Evolutionary conservation across 2,797 vertebrate genomes (phyloP).

Genomic region (Octomys mimax): DNA sequence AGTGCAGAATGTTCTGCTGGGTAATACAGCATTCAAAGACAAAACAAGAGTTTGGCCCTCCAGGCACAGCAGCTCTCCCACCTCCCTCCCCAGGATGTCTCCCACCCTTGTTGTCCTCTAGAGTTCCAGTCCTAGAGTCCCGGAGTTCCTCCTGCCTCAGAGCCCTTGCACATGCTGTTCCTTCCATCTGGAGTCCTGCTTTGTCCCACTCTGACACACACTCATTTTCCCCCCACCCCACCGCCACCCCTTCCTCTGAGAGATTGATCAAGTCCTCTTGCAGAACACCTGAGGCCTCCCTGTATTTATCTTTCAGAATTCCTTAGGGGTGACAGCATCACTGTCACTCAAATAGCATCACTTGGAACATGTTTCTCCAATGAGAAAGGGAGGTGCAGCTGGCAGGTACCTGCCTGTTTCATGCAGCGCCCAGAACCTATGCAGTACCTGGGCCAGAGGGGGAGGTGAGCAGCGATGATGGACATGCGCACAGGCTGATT

Average conservation of each 20-base stretch:
- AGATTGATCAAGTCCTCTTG: neutral
- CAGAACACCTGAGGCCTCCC: neutral
- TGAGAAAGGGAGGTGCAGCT: neutral
- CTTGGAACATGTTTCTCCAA: neutral
- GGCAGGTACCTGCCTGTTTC: neutral
- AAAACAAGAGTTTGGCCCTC: neutral
- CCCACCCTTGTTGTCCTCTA: neutral
- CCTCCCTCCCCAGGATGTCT: neutral
- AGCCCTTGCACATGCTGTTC: neutral
- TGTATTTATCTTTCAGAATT: neutral
- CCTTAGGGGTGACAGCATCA: neutral
- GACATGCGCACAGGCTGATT: neutral
- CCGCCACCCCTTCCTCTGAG: neutral
- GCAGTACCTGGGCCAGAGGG: too few species aligned
- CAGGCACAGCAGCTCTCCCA: neutral
- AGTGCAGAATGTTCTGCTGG: neutral
- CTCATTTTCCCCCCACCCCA: neutral
- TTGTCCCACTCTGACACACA: neutral
- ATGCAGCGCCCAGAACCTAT: neutral
- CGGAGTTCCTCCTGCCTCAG: neutral
- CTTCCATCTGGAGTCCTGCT: neutral
- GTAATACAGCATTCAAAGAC: neutral
- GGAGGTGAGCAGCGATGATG: neutral
- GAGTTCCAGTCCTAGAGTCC: neutral
- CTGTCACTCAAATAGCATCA: neutral